Evolutionary conservation across 2,113 vertebrate species (phyloP).

Genomic region (Puma concolor): DNA sequence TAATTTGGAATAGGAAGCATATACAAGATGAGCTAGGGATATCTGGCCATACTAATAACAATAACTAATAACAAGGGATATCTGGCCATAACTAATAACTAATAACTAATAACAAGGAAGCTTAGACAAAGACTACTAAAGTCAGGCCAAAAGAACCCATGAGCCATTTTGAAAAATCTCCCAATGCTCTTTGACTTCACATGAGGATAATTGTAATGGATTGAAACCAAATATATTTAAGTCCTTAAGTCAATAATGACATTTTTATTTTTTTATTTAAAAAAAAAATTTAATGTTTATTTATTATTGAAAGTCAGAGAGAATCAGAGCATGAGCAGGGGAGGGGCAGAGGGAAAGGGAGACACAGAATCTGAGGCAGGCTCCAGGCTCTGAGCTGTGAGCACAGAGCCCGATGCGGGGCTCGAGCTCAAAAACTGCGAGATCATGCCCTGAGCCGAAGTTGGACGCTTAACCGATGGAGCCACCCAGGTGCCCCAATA

Average conservation of each 20-base stretch:
- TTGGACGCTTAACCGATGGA: no score
- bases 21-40: neutral
- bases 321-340: no score
- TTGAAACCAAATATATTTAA: neutral
- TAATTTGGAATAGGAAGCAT: neutral
- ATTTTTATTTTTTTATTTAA: neutral
- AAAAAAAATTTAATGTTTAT: no score
- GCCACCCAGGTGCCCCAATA: neutral
- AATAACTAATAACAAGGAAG: neutral
- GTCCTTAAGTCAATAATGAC: neutral
- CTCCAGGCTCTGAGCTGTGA: no score
- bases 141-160: neutral
- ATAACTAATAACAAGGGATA: no score
- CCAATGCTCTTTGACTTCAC: neutral
- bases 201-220: neutral
- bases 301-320: no score
- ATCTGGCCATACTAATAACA: neutral
- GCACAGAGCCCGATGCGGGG: no score
- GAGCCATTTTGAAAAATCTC: neutral
- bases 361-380: no score
- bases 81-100: no score
- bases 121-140: neutral
- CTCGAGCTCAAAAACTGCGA: no score
- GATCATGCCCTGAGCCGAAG: no score
- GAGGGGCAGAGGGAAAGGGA: no score